phyloP scores from a whole-genome alignment of 2,888 invertebrate species.

The Zaprionus bogoriensis region DNA sequence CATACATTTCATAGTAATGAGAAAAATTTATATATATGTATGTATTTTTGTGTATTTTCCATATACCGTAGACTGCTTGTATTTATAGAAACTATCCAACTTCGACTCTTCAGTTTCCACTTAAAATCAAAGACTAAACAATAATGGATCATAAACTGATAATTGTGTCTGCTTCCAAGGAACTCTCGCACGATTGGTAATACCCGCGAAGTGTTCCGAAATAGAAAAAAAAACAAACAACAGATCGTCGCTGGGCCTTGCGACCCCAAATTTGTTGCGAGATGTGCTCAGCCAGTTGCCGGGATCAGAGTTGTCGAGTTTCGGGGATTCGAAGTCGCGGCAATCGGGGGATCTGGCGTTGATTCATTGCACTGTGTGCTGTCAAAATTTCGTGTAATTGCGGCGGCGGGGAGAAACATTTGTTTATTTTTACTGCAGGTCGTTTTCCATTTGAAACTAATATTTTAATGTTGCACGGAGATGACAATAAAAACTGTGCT shows the following conservation, averaged over 20 bases:
- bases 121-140: not conserved
- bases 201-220: not conserved
- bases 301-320: not conserved
- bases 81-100: no score
- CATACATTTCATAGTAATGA: no score
- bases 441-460: constrained; percentile 49
- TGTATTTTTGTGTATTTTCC: no score
- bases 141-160: not conserved
- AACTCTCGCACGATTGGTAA: constrained; percentile 2
- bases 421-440: constrained; percentile 50
- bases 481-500: constrained; percentile 37
- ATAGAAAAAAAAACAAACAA: constrained; percentile 15
- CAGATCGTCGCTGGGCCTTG: constrained; percentile 5
- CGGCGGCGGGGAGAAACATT: constrained; percentile 35
- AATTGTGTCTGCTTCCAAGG: not conserved
- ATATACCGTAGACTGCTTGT: no score
- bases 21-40: no score
- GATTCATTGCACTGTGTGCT: constrained; percentile 38
- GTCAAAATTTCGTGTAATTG: constrained; percentile 56
- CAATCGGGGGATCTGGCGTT: constrained; percentile 1
- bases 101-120: no score
- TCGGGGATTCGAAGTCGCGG: constrained; percentile 21
- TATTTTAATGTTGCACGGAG: constrained; percentile 58
- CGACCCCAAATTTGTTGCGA: not conserved
- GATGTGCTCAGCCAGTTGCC: not conserved